These are phyloP conservation scores for Drosophila pseudotalamancana DNA, from an alignment of 2,888 invertebrate species.

Conservation along the genomic window DNA sequence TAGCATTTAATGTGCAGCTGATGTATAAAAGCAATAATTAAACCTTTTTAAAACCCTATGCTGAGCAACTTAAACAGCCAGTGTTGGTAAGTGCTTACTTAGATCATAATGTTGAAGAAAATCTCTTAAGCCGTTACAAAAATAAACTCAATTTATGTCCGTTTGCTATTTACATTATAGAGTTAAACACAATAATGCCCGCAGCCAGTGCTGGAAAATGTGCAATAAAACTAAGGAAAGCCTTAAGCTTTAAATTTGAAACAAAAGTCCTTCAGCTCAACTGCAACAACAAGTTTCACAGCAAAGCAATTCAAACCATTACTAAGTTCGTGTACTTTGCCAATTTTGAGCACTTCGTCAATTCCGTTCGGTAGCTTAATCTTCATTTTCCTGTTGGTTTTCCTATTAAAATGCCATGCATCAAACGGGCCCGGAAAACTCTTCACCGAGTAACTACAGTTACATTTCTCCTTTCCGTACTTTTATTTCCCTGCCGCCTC, in stretches of 20 bases:
- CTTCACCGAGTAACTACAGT: conserved; percentile 36
- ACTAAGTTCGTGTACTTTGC: neutral
- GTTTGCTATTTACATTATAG: neutral
- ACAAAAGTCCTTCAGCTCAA: neutral
- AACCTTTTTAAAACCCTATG: neutral
- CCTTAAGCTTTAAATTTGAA: neutral
- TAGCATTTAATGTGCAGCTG: too few relatives aligned
- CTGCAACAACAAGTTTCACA: neutral
- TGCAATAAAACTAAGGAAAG: neutral
- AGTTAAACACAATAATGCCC: neutral
- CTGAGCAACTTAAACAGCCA: too few relatives aligned
- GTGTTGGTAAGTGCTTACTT: neutral
- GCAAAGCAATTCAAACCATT: neutral
- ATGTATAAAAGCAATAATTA: neutral
- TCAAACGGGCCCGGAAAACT: too few relatives aligned
- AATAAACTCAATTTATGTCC: neutral
- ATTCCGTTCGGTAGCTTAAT: conserved; percentile 47
- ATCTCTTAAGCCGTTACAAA: neutral
- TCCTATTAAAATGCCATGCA: conserved; percentile 72
- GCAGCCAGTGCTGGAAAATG: neutral
- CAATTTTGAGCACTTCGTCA: conserved; percentile 8
- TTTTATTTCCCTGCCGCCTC: conserved; percentile 1
- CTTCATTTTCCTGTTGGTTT: conserved; percentile 61
- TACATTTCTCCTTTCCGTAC: neutral
- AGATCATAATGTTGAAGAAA: neutral